Evolutionary conservation across 1,140 invertebrate genomes (phyloP), one percentile per base, ranked within the genome.

Genomic region (Anastatus disparis): DNA sequence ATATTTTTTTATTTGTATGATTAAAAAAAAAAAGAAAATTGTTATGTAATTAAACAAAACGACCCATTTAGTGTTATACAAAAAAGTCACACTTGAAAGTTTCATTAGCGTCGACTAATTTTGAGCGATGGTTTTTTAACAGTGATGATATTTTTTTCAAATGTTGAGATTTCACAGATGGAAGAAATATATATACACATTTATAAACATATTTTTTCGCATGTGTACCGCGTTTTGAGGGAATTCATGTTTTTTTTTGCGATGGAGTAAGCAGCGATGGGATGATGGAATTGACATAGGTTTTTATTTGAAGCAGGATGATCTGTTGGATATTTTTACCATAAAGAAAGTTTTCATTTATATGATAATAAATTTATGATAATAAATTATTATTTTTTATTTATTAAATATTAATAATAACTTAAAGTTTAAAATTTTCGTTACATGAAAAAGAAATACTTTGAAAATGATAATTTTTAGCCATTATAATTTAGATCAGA

Each of bases 251-350:
- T n/a, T n/a, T n/a, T n/a, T n/a, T n/a, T n/a, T n/a, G n/a, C 53
- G 15, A 53, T 65, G 50, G 31, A 65, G 8, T 40, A 68, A 68
- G 65, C n/a, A n/a, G n/a, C 65, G 38, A 68, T 68, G 55, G 40
- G 22, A 58, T 67, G 64, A 58, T 46, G 22, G n/a, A n/a, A 20
- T 58, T 15, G 15, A 31, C 9, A 9, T 0, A 35, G 12, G 55
- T 40, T 12, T n/a, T 26, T 52, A 8, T 50, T 6, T 17, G n/a
- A 40, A 63, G 62, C 42, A 64, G 20, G 62, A 52, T 63, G 12
- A n/a, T n/a, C n/a, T n/a, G n/a, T n/a, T n/a, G n/a, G n/a, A n/a
- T n/a, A n/a, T n/a, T n/a, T n/a, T n/a, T n/a, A n/a, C n/a, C n/a
- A n/a, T n/a, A n/a, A n/a, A n/a, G n/a, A n/a, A n/a, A n/a, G n/a